Evolutionary conservation across 2,888 invertebrate species (phyloP).

Genomic region (Apodemia zela): DNA sequence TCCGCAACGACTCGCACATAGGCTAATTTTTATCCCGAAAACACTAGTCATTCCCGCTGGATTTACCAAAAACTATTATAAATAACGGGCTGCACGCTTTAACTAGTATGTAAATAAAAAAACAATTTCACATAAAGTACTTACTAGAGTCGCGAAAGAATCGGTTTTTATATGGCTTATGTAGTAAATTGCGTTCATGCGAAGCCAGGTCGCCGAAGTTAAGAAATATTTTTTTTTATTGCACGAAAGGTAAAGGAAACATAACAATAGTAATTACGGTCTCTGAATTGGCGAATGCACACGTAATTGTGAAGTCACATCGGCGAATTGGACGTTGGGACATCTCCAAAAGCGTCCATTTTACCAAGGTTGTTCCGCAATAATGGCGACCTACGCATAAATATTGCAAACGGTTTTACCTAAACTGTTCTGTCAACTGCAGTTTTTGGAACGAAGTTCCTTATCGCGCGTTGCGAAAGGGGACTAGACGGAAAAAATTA

Average conservation of each 20-base stretch:
- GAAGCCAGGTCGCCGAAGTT: neutral
- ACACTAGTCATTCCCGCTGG: too few species aligned
- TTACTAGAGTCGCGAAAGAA: too few species aligned
- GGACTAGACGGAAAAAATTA: too few species aligned
- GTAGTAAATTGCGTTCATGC: neutral
- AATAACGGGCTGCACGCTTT: too few species aligned
- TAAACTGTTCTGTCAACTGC: neutral
- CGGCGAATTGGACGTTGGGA: neutral
- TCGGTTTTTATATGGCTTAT: too few species aligned
- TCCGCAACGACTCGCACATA: too few species aligned
- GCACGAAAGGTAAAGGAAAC: neutral
- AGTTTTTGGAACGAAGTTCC: neutral
- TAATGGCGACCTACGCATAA: neutral
- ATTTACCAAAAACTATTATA: too few species aligned
- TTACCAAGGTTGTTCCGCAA: conserved; percentile 8
- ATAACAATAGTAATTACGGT: conserved; percentile 10
- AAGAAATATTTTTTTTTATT: neutral
- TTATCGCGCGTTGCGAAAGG: too few species aligned
- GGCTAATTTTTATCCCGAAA: too few species aligned
- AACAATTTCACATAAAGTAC: too few species aligned
- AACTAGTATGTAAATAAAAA: too few species aligned
- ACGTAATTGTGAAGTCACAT: conserved; percentile 13
- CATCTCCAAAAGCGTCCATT: conserved; percentile 8
- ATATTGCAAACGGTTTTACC: neutral
- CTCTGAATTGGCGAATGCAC: neutral